A percentile compares a stretch with the other conserved stretches of the same genome.
phyloP scores from a whole-genome alignment of 1,140 invertebrate genomes.

The Drosophila ercepeae region DNA sequence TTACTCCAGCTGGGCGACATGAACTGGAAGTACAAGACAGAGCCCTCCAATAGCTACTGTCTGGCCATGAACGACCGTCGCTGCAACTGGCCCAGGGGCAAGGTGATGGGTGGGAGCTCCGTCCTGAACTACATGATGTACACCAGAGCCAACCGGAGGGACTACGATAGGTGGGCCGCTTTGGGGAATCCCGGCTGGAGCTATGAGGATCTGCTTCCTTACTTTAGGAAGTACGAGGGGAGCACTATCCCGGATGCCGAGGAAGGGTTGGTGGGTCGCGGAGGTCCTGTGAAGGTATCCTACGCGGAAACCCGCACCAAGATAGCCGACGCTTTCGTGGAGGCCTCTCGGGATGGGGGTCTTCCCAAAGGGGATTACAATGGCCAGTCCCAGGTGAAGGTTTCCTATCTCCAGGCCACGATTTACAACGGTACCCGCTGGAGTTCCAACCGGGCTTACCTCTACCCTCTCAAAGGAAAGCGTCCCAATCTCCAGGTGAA shows the following conservation, averaged over 20 bases:
- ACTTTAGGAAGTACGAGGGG: slow-evolving; percentile 91
- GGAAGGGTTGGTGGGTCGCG: slow-evolving; percentile 84
- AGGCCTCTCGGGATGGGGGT: slow-evolving; percentile 87
- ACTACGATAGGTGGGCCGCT: slow-evolving; percentile 91
- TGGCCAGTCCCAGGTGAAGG: slow-evolving; percentile 86
- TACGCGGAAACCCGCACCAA: slow-evolving; percentile 86
- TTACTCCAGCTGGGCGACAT: slow-evolving; percentile 86
- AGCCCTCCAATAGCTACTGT: slow-evolving; percentile 84
- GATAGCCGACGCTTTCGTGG: slow-evolving; percentile 87
- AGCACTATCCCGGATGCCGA: slow-evolving; percentile 85
- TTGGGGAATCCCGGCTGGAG: slow-evolving; percentile 92
- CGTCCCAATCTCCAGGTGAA: slow-evolving; percentile 88
- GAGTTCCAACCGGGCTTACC: slow-evolving; percentile 90
- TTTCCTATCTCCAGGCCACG: slow-evolving; percentile 87
- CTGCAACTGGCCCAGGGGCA: slow-evolving; percentile 90
- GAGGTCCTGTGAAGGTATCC: slow-evolving; percentile 85
- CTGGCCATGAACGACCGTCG: slow-evolving; percentile 84
- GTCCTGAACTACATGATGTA: slow-evolving; percentile 97
- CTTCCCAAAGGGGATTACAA: slow-evolving; percentile 90
- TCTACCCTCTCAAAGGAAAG: slow-evolving; percentile 86
- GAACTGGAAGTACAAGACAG: slow-evolving; percentile 89
- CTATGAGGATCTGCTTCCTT: slow-evolving; percentile 90
- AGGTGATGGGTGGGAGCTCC: slow-evolving; percentile 93
- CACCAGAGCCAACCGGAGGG: slow-evolving; percentile 88
- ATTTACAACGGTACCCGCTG: slow-evolving; percentile 88